These are phyloP conservation scores for Elachura formosa DNA, from an alignment of 2,113 vertebrate species.

Conservation along the genomic window DNA sequence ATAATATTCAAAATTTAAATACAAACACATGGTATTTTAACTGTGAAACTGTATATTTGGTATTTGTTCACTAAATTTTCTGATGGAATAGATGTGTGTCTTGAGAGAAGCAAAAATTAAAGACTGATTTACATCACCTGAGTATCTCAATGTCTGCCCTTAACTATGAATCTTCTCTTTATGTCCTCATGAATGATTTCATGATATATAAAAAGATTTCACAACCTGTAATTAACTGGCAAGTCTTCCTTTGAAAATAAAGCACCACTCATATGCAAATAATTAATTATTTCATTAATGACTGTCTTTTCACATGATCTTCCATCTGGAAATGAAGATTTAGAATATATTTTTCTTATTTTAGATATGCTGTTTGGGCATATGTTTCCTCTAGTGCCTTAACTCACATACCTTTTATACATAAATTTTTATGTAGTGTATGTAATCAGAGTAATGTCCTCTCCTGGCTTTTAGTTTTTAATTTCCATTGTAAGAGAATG, in stretches of 20 bases:
- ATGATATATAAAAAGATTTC: background rate
- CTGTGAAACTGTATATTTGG: background rate
- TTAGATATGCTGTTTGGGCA: background rate
- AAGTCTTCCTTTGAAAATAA: background rate
- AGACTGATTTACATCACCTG: background rate
- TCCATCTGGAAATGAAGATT: background rate
- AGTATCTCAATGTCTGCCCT: background rate
- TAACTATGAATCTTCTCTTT: background rate
- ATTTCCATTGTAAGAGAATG: background rate
- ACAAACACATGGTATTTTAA: background rate
- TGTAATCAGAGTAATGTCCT: background rate
- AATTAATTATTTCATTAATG: background rate
- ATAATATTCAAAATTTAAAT: background rate
- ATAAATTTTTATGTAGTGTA: background rate
- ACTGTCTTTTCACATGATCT: background rate
- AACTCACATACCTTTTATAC: rapidly evolving
- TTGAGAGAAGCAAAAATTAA: background rate
- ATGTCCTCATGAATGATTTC: background rate
- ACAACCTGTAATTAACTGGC: background rate
- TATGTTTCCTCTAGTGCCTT: background rate
- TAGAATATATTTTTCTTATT: background rate
- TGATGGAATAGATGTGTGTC: background rate
- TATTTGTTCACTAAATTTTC: background rate
- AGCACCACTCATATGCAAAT: background rate
- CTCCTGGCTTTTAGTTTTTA: background rate